Percentiles rank a stretch among this genome's conserved stretches.
phyloP scores from a whole-genome alignment of 2,888 invertebrate species.

The Cloeon dipterum region DNA sequence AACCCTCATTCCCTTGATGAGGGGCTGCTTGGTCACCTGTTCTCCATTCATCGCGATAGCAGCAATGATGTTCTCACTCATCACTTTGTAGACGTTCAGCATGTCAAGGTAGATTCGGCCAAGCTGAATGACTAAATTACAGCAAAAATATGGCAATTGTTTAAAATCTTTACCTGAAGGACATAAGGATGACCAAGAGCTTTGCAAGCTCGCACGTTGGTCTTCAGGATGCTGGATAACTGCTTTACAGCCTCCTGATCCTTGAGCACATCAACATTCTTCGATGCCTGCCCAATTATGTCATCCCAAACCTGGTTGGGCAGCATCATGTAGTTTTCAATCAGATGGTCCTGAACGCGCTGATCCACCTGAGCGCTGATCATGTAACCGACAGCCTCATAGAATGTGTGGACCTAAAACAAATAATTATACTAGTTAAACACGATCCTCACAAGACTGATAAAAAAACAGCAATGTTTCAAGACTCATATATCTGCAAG shows the following conservation, averaged over 20 bases:
- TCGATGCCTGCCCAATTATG: slow-evolving; percentile 87
- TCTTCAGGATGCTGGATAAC: slow-evolving; percentile 91
- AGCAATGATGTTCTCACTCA: slow-evolving; percentile 84
- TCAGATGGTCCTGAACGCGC: slow-evolving; percentile 74
- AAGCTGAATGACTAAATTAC: slow-evolving; percentile 29
- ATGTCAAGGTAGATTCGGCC: slow-evolving; percentile 96
- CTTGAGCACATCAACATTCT: slow-evolving; percentile 89
- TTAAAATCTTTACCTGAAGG: slow-evolving; percentile 25
- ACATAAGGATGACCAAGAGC: slow-evolving; percentile 94
- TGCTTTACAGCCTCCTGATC: slow-evolving; percentile 94
- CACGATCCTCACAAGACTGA: too few species aligned
- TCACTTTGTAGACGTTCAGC: slow-evolving; percentile 97
- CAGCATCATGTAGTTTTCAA: slow-evolving; percentile 91
- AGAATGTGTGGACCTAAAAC: slow-evolving; percentile 69
- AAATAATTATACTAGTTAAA: too few species aligned
- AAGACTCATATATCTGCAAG: too few species aligned
- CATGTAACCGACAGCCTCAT: slow-evolving; percentile 98
- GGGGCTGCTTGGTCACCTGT: slow-evolving; percentile 88
- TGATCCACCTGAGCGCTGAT: slow-evolving; percentile 88
- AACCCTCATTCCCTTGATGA: slow-evolving; percentile 94
- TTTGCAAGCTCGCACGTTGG: slow-evolving; percentile 97
- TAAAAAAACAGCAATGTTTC: too few species aligned
- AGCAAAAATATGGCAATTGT: background rate
- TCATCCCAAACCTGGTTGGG: slow-evolving; percentile 99
- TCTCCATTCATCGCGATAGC: slow-evolving; percentile 90